Conservation (phyloP, 2,113 vertebrate genomes). For the Sylvietta virens region DNA sequence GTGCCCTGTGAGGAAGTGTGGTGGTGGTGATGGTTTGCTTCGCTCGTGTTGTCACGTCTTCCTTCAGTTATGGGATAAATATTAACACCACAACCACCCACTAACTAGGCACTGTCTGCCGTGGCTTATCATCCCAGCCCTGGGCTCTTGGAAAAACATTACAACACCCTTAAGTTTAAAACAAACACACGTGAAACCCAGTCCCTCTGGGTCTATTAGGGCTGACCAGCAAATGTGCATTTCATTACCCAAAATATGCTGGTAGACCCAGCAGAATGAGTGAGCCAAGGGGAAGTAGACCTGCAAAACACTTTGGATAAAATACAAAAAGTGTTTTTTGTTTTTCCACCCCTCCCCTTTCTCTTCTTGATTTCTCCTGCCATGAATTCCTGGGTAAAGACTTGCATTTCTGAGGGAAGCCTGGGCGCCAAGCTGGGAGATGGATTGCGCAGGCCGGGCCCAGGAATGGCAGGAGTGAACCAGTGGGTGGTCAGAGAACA, state of each 20-base stretch:
- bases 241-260: slow-evolving; percentile 39
- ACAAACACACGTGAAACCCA: neutral
- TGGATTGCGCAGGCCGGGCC: rapidly evolving
- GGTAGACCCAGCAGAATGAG: neutral
- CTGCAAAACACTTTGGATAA: neutral
- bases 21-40: slow-evolving; percentile 8
- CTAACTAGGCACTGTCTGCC: slow-evolving; percentile 25
- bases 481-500: neutral
- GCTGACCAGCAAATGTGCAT: slow-evolving; percentile 54
- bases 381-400: slow-evolving; percentile 1
- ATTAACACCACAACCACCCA: slow-evolving; percentile 41
- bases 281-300: slow-evolving; percentile 29
- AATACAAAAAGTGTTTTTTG: neutral
- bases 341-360: neutral
- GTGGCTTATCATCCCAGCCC: slow-evolving; percentile 14
- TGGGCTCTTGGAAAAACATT: slow-evolving; percentile 18
- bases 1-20: neutral
- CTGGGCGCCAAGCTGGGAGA: neutral
- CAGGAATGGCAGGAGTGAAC: neutral
- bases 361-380: neutral
- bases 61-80: slow-evolving; percentile 42
- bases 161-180: slow-evolving; percentile 46
- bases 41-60: slow-evolving; percentile 18
- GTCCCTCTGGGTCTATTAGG: slow-evolving; percentile 28
- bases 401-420: slow-evolving; percentile 24